Evolutionary conservation across 2,888 invertebrate species (phyloP), one percentile per base, ranked within the genome.

Genomic region (Trypoxylon attenuatum): DNA sequence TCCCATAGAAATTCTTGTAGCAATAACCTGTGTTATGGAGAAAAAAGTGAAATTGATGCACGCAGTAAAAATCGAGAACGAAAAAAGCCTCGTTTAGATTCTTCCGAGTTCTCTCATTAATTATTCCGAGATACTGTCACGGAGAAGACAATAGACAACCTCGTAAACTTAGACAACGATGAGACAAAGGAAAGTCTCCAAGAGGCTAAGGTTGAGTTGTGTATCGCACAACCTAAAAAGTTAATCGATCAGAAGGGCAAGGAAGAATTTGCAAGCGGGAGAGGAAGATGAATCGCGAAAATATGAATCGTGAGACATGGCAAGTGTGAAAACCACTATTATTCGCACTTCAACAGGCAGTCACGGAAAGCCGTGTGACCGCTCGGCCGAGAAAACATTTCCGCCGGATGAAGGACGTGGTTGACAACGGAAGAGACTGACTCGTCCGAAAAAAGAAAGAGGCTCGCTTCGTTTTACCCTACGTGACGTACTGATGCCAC

Each of bases 291-390:
- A 13, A 13, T 1, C 10, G 29, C 29, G 6, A 33, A 33, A 13
- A 13, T 33, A 13, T 8, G n/a, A 10, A 3, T 33, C n/a, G n/a
- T n/a, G n/a, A 33, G 33, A 33, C 13, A 13, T 33, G 5, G 33
- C n/a, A n/a, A n/a, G n/a, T n/a, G 33, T 10, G 33, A 10, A 33
- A 41, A 4, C 41, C 18, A 19, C 19, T 8, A 5, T 10, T 42
- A 41, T 42, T 15, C 41, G 39, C 25, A 22, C 22, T 54, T 58
- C 58, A 63, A 67, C 50, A 58, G 58, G 22, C 49, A 15, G 46
- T 29, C 5, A 8, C 10, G 46, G 46, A 19, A 13, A 46, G 5
- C 23, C 13, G 16, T 15, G 41, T 6, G 47, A 3, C 29, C 27
- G 27, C 21, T 19, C 43, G 59, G 54, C 54, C 42, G 41, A 19